Evolutionary conservation across 2,888 invertebrate genomes (phyloP), one percentile per base, ranked within the genome.

Genomic region (Tinea trinotella): DNA sequence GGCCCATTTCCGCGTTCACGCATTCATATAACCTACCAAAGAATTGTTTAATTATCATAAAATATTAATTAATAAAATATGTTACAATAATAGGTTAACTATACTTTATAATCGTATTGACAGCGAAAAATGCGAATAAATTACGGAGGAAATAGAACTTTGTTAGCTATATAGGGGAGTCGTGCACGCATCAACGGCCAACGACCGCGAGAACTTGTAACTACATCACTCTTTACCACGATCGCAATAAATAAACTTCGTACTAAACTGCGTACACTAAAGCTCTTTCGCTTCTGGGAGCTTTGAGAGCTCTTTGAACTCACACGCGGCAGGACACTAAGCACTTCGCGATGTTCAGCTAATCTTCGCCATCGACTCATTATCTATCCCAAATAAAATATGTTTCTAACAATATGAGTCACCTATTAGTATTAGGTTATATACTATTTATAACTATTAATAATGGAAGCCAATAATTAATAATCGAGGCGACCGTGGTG

Each of bases 191-290:
- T 65, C 67, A 62, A 66, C 81, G 82, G 82, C 69, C 84, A 83
- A 78, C 79, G 84, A 84, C 84, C 84, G 82, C 75, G 75, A 71
- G 84, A 84, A 83, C 84, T 84, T 85, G 83, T 80, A 79, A 84
- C 83, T 82, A 84, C 80, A 81, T 83, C 75, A 60, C 62, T 19
- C 19, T 46, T 10, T 7, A 40, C 40, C 58, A 64, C 62, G 58
- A 79, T 71, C 63, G 74, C 58, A 75, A 66, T 71, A 80, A 80
- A 70, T 68, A 40, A 40, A 40, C 40, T 15, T 13, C 40, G 13
- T 40, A 40, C 40, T 40, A 15, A 30, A n/a, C 7, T 2, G n/a
- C 7, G 7, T n/a, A 40, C 13, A 22, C 59, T 67, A 72, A 69
- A 65, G 67, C 57, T 68, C 62, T 70, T 76, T 66, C 55, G 57